phyloP scores from a whole-genome alignment of 2,888 invertebrate genomes.

The Drosophila sordidapex region DNA sequence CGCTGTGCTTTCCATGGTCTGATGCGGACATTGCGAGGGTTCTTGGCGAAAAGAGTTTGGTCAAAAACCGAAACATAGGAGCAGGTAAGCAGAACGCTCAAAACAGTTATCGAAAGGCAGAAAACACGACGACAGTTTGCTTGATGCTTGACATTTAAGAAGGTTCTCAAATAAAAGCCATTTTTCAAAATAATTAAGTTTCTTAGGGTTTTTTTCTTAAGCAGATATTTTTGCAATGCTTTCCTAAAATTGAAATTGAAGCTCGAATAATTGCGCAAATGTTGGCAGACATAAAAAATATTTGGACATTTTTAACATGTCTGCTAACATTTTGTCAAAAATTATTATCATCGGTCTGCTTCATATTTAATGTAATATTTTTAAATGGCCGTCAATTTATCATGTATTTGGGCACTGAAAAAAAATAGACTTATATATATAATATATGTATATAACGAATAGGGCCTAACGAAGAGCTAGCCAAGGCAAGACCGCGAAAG shows the following conservation, averaged over 20 bases:
- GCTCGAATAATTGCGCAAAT: background rate
- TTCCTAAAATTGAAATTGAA: background rate
- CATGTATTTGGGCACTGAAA: background rate
- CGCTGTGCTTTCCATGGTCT: background rate
- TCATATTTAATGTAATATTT: background rate
- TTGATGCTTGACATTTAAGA: background rate
- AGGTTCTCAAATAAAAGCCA: fast-evolving
- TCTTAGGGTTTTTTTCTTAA: background rate
- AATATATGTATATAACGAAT: background rate
- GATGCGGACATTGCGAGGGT: background rate
- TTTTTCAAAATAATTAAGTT: background rate
- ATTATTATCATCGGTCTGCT: background rate
- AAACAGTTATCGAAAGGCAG: background rate
- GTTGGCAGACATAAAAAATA: background rate
- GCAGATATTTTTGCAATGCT: background rate
- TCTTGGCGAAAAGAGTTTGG: background rate
- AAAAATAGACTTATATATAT: background rate
- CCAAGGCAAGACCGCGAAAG: background rate
- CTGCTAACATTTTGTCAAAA: background rate
- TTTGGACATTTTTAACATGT: background rate
- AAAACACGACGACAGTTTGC: background rate
- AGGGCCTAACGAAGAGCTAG: background rate
- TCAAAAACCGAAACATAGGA: background rate
- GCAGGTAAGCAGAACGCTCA: background rate
- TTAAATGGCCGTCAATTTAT: background rate